Conservation (phyloP, 2,113 vertebrate species). For the Pterocles gutturalis region DNA sequence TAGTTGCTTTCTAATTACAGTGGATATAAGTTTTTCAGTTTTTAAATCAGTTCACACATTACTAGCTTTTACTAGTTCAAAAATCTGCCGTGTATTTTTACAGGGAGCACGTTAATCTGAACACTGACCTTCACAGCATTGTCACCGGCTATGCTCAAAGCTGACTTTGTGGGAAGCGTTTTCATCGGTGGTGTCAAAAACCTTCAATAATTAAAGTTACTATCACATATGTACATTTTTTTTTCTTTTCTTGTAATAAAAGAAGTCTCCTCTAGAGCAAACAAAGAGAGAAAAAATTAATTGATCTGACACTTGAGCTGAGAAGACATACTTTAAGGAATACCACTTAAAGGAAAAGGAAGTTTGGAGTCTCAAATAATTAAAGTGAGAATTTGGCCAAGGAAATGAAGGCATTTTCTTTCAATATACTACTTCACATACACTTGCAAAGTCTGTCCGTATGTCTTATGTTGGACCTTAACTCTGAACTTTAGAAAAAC, state of each 20-base stretch:
- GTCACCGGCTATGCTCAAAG: slow-evolving; percentile 52
- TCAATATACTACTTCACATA: background rate
- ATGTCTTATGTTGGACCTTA: background rate
- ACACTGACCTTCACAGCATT: slow-evolving; percentile 57
- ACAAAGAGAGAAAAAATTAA: slow-evolving; percentile 74
- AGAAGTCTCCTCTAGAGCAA: slow-evolving; percentile 73
- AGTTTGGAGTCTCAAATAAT: slow-evolving; percentile 58
- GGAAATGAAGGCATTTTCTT: slow-evolving; percentile 24
- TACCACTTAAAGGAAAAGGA: slow-evolving; percentile 45
- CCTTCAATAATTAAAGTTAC: slow-evolving; percentile 74
- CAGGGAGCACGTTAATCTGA: slow-evolving; percentile 48
- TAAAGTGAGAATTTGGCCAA: slow-evolving; percentile 24
- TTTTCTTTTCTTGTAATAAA: slow-evolving; percentile 66
- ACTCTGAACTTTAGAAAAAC: background rate
- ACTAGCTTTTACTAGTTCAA: background rate
- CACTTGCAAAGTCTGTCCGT: background rate
- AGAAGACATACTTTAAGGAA: slow-evolving; percentile 69
- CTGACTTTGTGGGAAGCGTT: slow-evolving; percentile 60
- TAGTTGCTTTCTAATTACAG: background rate
- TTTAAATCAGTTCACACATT: background rate
- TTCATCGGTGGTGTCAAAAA: slow-evolving; percentile 59
- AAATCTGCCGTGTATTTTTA: slow-evolving; percentile 4
- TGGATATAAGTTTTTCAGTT: background rate
- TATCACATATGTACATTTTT: slow-evolving; percentile 56
- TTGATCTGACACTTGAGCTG: slow-evolving; percentile 71